Evolutionary conservation across 2,113 vertebrate species (phyloP), one percentile per base, ranked within the genome.

Genomic region (Ophthalmolycus amberensis): DNA sequence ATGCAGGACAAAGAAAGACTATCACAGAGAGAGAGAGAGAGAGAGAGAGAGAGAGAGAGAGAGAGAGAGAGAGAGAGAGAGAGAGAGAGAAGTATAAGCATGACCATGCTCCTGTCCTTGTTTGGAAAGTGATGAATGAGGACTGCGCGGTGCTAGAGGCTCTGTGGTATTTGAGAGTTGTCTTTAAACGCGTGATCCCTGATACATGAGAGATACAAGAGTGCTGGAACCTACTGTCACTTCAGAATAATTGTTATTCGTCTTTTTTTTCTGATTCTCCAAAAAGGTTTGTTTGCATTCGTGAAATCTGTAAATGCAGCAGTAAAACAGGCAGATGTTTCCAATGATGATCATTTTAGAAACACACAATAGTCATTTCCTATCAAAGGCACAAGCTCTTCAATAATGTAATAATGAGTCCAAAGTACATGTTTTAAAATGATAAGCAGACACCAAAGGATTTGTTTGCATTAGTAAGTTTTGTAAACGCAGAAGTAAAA

Each of bases 51-150:
- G n/a, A n/a, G n/a, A n/a, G n/a, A n/a, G n/a, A n/a, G n/a, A n/a
- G n/a, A n/a, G n/a, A n/a, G n/a, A n/a, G n/a, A n/a, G n/a, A n/a
- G n/a, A n/a, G n/a, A n/a, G n/a, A n/a, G n/a, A n/a, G n/a, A n/a
- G n/a, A n/a, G n/a, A n/a, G 29, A 32, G 67, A 83, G 71, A 90
- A n/a, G 32, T 88, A 34, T 76, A 80, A 87, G 87, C 81, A 88
- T 90, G 85, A 85, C 83, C 87, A 83, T 77, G 77, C 81, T 85
- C 71, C 83, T 86, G 73, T 88, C 82, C 91, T 90, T 90, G 86
- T 90, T 93, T 91, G 86, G 77, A 77, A 85, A 75, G 84, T 93
- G 84, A 91, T 91, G 78, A 85, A 90, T 93, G 86, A 73, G 75
- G 64, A 82, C 73, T 42, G 80, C 56, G 38, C 27, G 0, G 72